phyloP scores from a whole-genome alignment of 2,888 invertebrate genomes.

The Macroteleia sp. region DNA sequence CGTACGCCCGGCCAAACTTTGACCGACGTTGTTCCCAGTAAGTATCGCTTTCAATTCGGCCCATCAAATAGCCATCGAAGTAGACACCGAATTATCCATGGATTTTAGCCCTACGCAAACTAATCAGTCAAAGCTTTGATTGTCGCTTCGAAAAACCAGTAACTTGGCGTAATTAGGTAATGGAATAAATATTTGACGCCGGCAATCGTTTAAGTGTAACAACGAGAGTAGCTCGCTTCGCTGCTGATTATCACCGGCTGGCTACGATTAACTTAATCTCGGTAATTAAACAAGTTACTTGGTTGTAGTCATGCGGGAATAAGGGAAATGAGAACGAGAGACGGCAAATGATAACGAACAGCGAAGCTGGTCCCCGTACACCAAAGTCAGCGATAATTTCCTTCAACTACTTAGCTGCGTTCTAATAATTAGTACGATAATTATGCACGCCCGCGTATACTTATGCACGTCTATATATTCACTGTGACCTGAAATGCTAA shows the following conservation, averaged over 20 bases:
- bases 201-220: conserved; percentile 43
- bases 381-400: conserved; percentile 79
- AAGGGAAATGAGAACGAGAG: conserved; percentile 67
- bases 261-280: conserved; percentile 82
- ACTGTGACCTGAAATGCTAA: conserved; percentile 81
- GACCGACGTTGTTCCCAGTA: conserved; percentile 41
- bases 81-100: too few relatives aligned
- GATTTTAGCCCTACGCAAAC: too few relatives aligned
- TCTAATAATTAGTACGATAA: conserved; percentile 82
- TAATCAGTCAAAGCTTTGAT: too few relatives aligned
- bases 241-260: conserved; percentile 79
- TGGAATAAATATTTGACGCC: conserved; percentile 42
- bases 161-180: conserved; percentile 26
- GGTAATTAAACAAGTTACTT: conserved; percentile 82
- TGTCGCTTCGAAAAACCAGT: too few relatives aligned
- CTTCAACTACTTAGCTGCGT: conserved; percentile 80
- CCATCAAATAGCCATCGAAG: too few relatives aligned
- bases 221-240: conserved; percentile 67
- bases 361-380: conserved; percentile 64
- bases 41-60: too few relatives aligned
- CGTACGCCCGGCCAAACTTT: conserved; percentile 9
- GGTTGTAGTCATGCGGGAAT: conserved; percentile 77
- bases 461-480: conserved; percentile 63
- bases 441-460: conserved; percentile 77
- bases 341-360: conserved; percentile 57